Base-by-base conservation (phyloP, 2,888 invertebrate species). In the Phrixothrix hirtus region DNA sequence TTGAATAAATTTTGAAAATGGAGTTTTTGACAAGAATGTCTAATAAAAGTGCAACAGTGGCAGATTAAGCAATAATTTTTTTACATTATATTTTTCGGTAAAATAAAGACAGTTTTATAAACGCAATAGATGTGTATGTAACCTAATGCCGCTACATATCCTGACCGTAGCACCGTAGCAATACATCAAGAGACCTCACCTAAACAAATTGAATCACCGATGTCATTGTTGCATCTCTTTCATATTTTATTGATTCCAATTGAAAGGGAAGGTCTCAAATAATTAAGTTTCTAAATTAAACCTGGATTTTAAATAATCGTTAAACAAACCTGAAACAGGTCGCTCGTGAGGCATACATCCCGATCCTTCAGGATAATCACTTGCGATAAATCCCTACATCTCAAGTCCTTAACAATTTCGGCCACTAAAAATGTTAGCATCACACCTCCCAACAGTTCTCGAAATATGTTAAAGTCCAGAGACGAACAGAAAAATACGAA, bases 231-330 rank as follows among this genome's bases (percentile, higher is more conserved):
- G 42, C 42, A 34, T 14, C 42, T 17, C 42, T 43, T 41, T 34
- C 11, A 21, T 13, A 26, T 43, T 43, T 30, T 30, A 26, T 34
- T 43, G 25, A 25, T 32, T 43, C 30, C 42, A 43, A 43, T 5
- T 21, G 3, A 49, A 49, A 37, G 38, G 49, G 54, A 49, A 54
- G 54, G 54, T 44, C 48, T 32, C 21, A 21, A 21, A 7, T 21
- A 5, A 48, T 48, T 48, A 41, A 29, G 41, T 41, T 48, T 35
- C 35, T 35, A 48, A 48, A 48, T 48, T 41, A 43, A 48, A 7
- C 21, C 7, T 21, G 3, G 21, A 21, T 21, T 21, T 21, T 21
- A 21, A 21, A 21, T 3, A 42, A 42, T n/a, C 7, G n/a, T 1
- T 30, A 15, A 44, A 46, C 47, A 13, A 25, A 47, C 47, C 47